Evolutionary conservation across 2,113 vertebrate species (phyloP).

Genomic region (Otis tarda): DNA sequence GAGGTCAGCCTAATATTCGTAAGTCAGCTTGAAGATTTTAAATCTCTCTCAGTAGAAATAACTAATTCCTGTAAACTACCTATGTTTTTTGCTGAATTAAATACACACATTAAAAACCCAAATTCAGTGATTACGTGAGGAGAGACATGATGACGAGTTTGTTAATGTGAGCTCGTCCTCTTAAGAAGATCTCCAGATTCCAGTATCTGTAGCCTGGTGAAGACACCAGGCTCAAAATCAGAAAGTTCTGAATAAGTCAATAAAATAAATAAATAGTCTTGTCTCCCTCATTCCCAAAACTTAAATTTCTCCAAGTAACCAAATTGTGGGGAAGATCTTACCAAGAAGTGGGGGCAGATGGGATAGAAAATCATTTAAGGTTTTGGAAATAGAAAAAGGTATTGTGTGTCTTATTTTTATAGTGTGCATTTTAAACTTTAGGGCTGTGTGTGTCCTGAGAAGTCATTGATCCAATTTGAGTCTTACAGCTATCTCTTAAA

Average conservation of each 20-base stretch:
- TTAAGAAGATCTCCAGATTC: not conserved
- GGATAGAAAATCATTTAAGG: not conserved
- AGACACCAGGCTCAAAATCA: not conserved
- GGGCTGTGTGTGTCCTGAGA: not conserved
- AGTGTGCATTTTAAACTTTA: not conserved
- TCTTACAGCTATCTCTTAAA: not conserved
- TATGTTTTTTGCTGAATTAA: not conserved
- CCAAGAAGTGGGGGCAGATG: not conserved
- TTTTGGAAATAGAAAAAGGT: not conserved
- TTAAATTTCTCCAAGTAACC: not conserved
- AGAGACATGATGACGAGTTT: not conserved
- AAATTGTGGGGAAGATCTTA: not conserved
- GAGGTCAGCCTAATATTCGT: not conserved
- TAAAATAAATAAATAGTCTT: not conserved
- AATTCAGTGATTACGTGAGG: not conserved
- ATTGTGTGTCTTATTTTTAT: not conserved
- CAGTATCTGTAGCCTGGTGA: not conserved
- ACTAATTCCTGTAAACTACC: not conserved
- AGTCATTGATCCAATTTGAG: not conserved
- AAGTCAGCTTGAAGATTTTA: not conserved
- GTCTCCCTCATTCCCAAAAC: not conserved
- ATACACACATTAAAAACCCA: not conserved
- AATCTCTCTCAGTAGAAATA: not conserved
- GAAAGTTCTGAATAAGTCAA: not conserved
- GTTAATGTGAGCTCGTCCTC: not conserved